Percentiles rank a stretch among this genome's conserved stretches.
phyloP scores from a whole-genome alignment of 2,113 vertebrate species.

The Colossoma macropomum region DNA sequence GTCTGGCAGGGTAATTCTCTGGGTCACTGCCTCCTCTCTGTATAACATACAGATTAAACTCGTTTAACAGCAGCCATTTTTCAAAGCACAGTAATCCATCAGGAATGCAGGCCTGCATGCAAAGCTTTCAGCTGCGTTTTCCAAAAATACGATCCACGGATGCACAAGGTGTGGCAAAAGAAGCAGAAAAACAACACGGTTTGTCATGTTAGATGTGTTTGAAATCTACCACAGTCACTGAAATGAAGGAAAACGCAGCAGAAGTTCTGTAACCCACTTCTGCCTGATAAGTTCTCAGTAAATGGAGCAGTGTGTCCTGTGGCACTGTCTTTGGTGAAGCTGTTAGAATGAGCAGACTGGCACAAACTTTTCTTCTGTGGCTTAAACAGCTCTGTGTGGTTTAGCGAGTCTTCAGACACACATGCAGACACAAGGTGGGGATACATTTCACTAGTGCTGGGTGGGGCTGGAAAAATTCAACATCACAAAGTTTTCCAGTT shows the following conservation, averaged over 20 bases:
- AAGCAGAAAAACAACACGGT: neutral
- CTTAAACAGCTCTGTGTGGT: conserved; percentile 12
- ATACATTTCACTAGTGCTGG: neutral
- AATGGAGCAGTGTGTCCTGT: conserved; percentile 11
- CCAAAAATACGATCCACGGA: neutral
- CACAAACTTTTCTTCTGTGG: conserved; percentile 4
- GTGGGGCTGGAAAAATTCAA: no score
- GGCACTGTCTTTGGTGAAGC: conserved; percentile 30
- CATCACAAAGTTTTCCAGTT: no score
- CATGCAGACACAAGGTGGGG: neutral
- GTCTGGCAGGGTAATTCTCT: neutral
- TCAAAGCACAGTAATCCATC: neutral
- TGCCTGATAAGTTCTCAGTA: neutral
- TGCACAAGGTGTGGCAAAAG: neutral
- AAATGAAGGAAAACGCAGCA: neutral
- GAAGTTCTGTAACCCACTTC: conserved; percentile 5
- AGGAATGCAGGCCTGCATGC: neutral
- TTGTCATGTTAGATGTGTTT: neutral
- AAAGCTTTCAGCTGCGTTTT: neutral
- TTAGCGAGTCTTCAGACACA: neutral
- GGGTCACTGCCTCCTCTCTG: neutral
- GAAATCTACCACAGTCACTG: neutral
- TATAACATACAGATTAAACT: neutral
- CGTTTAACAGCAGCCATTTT: neutral
- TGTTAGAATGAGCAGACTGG: conserved; percentile 4